Percentiles rank a stretch among this genome's conserved stretches.
phyloP scores from a whole-genome alignment of 2,113 vertebrate genomes.

The Pluvianellus socialis region DNA sequence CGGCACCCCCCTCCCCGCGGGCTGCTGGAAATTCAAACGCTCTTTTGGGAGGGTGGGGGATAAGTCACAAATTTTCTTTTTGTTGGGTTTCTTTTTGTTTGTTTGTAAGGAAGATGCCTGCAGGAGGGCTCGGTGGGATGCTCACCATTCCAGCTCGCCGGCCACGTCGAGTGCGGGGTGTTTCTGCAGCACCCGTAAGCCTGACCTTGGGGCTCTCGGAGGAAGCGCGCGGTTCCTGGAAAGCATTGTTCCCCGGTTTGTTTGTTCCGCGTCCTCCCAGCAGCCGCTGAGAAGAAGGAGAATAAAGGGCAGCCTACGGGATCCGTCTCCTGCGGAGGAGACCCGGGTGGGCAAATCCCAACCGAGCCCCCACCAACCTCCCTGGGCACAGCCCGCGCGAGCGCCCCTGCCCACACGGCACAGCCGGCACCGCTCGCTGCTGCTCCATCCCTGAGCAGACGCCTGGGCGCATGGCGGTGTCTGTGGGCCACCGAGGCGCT shows the following conservation, averaged over 20 bases:
- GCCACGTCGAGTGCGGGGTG: accelerated
- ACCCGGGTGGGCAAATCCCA: accelerated
- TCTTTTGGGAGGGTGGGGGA: background rate
- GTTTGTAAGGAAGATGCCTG: background rate
- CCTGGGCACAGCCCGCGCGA: background rate
- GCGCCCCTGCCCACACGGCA: background rate
- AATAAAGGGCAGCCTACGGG: background rate
- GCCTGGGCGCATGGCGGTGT: accelerated
- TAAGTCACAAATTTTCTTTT: accelerated
- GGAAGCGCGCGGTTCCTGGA: constrained; percentile 30
- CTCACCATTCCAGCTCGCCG: accelerated
- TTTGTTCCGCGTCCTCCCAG: background rate
- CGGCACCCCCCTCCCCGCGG: accelerated
- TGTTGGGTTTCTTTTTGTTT: background rate
- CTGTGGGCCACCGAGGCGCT: accelerated
- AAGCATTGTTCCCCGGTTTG: background rate
- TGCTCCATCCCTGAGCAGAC: background rate
- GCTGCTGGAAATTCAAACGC: background rate
- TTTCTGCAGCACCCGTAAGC: background rate
- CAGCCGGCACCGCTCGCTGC: background rate
- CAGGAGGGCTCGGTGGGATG: background rate
- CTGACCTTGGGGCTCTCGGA: background rate
- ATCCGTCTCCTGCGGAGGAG: background rate
- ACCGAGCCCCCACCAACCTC: background rate
- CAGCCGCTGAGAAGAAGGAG: background rate